Evolutionary conservation across 2,888 invertebrate genomes (phyloP), one percentile per base, ranked within the genome.

Genomic region (Cryptus armator): DNA sequence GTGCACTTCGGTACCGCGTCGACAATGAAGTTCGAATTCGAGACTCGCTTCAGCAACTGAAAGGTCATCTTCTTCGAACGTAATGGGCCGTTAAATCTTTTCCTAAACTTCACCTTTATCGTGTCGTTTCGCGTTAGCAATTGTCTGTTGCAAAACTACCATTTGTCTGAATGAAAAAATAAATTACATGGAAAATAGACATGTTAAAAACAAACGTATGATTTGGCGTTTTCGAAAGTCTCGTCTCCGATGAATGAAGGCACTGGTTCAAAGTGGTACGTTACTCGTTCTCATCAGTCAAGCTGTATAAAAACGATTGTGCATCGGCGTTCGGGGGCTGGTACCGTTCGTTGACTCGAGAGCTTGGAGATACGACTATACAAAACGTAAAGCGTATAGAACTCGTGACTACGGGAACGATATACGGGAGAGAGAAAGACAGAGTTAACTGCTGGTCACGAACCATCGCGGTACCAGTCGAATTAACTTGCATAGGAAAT

Each of bases 401-500:
- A 24, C 81, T 72, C 74, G 77, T 81, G 77, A 81, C 79, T 78
- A 48, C 70, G 37, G 51, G 46, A 48, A 64, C 37, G 67, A 72
- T 67, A 68, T 66, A 74, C 56, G 43, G 72, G 72, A 72, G 62
- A 80, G 56, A 32, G 66, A 64, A 29, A 12, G 19, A 29, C 19
- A 64, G 68, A 43, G 48, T 32, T 44, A 77, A 66, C 44, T 29
- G 51, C 32, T 74, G 68, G 81, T 83, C 86, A 83, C 86, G 86
- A 83, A 85, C 76, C 68, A 83, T 83, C 79, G 74, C 71, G 76
- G 83, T 86, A 85, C 81, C 85, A 86, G 83, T 79, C 83, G 75
- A 86, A 84, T 83, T 84, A 80, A 86, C 80, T 84, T 83, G 77
- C 80, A 84, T 86, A 81, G 74, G 62, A 81, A 83, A 86, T 83